Evolutionary conservation across 2,888 invertebrate genomes (phyloP).

Genomic region (Odontothrips loti): DNA sequence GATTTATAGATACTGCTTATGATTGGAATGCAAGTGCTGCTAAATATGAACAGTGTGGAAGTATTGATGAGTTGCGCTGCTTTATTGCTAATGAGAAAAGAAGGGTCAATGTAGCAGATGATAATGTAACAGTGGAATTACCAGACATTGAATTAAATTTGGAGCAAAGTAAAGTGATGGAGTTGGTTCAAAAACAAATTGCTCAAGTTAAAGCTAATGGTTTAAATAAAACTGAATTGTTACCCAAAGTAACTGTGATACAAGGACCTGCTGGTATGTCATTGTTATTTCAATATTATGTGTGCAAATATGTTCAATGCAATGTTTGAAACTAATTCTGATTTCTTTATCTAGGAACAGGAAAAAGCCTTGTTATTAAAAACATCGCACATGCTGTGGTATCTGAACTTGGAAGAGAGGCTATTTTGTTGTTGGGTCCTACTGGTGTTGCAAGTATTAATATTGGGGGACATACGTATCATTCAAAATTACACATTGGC

Average conservation of each 20-base stretch:
- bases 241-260: too few relatives aligned
- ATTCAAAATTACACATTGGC: neutral
- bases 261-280: too few relatives aligned
- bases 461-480: neutral
- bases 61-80: neutral
- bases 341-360: neutral
- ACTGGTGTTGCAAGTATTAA: neutral
- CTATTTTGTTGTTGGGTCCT: too few relatives aligned
- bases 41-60: neutral
- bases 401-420: neutral
- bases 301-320: too few relatives aligned
- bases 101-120: too few relatives aligned
- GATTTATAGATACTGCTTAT: neutral
- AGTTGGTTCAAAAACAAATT: neutral
- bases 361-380: neutral
- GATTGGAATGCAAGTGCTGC: neutral
- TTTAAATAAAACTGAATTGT: neutral
- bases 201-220: too few relatives aligned
- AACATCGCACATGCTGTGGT: accelerated
- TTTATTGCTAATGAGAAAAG: neutral
- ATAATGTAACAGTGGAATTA: too few relatives aligned
- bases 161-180: too few relatives aligned
- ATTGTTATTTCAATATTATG: too few relatives aligned
- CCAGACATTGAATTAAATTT: too few relatives aligned
- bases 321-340: too few relatives aligned